A percentile compares a stretch with the other conserved stretches of the same genome.
These are phyloP conservation scores for Ceyx margarethae DNA, from an alignment of 2,113 vertebrate species.

Conservation along the genomic window DNA sequence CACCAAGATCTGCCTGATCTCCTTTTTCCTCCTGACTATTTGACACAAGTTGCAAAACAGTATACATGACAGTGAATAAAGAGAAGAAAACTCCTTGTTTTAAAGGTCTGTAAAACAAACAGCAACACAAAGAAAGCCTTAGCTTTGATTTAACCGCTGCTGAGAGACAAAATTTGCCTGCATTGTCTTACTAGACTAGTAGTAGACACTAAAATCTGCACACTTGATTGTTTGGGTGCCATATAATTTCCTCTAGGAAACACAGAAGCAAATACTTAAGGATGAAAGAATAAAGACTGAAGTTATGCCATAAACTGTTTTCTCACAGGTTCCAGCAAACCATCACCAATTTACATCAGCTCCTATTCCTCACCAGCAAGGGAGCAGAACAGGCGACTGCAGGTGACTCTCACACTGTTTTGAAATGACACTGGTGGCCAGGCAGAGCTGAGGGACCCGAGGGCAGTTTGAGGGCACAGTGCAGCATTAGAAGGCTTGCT, in stretches of 20 bases:
- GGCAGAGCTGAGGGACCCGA: not conserved
- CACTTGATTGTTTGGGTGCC: not conserved
- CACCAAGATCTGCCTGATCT: not conserved
- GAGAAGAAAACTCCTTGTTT: not conserved
- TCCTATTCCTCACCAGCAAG: slow-evolving; percentile 94
- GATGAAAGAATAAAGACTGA: not conserved
- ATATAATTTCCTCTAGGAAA: not conserved
- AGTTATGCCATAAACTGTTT: slow-evolving; percentile 54
- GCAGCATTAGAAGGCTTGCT: no score
- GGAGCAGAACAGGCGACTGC: slow-evolving; percentile 90
- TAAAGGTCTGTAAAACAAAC: slow-evolving; percentile 35
- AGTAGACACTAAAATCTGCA: not conserved
- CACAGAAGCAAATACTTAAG: not conserved
- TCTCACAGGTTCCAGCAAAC: slow-evolving; percentile 90
- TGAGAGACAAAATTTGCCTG: not conserved
- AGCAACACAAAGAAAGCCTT: not conserved
- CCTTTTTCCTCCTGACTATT: not conserved
- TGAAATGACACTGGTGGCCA: not conserved
- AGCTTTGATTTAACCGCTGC: slow-evolving; percentile 4
- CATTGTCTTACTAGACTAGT: not conserved
- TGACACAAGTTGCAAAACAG: not conserved
- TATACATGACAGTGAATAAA: not conserved
- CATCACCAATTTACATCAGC: slow-evolving; percentile 94
- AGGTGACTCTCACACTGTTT: slow-evolving; percentile 78
- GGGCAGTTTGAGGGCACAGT: not conserved